These are phyloP conservation scores for Lepidostoma basale DNA, from an alignment of 1,140 invertebrate genomes.

Conservation along the genomic window DNA sequence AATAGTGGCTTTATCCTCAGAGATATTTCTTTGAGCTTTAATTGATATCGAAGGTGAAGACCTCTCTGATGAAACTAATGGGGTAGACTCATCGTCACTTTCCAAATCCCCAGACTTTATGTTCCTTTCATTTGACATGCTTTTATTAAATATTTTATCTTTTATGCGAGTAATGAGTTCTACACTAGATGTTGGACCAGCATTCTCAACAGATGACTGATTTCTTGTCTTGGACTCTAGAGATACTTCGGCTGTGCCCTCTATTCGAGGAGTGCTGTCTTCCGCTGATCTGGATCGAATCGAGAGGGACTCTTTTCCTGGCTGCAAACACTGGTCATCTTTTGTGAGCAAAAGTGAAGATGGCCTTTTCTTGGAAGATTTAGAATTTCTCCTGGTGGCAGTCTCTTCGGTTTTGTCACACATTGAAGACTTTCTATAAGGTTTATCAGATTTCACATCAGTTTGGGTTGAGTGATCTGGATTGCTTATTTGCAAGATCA, in stretches of 20 bases:
- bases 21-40: constrained; percentile 26
- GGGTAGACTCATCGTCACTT: constrained; percentile 70
- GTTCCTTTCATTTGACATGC: constrained; percentile 49
- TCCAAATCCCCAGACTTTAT: constrained; percentile 48
- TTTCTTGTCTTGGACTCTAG: constrained; percentile 45
- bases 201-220: background rate
- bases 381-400: constrained; percentile 24
- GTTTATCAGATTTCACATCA: constrained; percentile 3
- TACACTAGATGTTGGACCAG: constrained; percentile 33
- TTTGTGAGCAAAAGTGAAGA: constrained; percentile 49
- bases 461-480: background rate
- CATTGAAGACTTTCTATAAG: constrained; percentile 7
- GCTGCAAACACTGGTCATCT: constrained; percentile 23
- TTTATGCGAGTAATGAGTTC: constrained; percentile 53
- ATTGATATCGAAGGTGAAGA: constrained; percentile 39
- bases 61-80: constrained; percentile 59
- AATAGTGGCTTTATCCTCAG: constrained; percentile 22
- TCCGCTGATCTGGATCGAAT: constrained; percentile 41
- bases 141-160: constrained; percentile 54
- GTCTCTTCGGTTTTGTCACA: constrained; percentile 1
- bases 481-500: background rate
- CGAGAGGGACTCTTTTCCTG: constrained; percentile 16
- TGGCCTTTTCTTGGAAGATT: constrained; percentile 43
- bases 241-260: constrained; percentile 48
- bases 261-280: constrained; percentile 12